phyloP scores from a whole-genome alignment of 2,888 invertebrate species.

The Nymphalis urticae region DNA sequence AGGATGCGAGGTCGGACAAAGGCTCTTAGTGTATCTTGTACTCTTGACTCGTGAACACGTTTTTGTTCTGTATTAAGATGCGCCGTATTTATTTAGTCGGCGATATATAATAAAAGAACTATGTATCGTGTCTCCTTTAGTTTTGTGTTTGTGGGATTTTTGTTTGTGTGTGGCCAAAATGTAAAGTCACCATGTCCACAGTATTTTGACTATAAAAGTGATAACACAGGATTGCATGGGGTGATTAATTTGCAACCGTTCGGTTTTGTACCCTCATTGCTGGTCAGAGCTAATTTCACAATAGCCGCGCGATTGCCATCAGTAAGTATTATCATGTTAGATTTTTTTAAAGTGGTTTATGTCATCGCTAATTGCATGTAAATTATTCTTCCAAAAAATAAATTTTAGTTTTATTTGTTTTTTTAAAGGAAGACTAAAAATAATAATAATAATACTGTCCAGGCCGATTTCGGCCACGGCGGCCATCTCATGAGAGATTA shows the following conservation, averaged over 20 bases:
- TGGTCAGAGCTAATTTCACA: conserved; percentile 57
- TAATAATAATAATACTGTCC: too few species aligned
- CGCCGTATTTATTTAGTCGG: conserved; percentile 16
- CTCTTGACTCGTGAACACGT: conserved; percentile 48
- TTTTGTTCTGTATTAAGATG: conserved; percentile 37
- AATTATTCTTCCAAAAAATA: neutral
- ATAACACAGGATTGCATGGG: conserved; percentile 55
- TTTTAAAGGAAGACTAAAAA: too few species aligned
- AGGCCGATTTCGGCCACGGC: too few species aligned
- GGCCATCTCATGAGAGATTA: too few species aligned
- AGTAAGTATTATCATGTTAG: conserved; percentile 23
- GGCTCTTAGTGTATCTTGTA: conserved; percentile 47
- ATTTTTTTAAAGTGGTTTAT: neutral
- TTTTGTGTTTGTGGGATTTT: conserved; percentile 48
- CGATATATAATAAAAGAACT: conserved; percentile 18
- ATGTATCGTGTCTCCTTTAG: conserved; percentile 43
- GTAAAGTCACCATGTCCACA: conserved; percentile 61
- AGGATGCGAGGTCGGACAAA: conserved; percentile 23
- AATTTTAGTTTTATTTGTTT: neutral
- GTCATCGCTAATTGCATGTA: neutral
- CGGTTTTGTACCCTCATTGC: conserved; percentile 50
- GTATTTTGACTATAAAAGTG: conserved; percentile 57
- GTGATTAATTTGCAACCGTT: conserved; percentile 51
- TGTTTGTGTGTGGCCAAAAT: conserved; percentile 50
- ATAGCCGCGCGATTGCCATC: conserved; percentile 48